Evolutionary conservation across 2,888 invertebrate genomes (phyloP).

Genomic region (Drosophila cognata): DNA sequence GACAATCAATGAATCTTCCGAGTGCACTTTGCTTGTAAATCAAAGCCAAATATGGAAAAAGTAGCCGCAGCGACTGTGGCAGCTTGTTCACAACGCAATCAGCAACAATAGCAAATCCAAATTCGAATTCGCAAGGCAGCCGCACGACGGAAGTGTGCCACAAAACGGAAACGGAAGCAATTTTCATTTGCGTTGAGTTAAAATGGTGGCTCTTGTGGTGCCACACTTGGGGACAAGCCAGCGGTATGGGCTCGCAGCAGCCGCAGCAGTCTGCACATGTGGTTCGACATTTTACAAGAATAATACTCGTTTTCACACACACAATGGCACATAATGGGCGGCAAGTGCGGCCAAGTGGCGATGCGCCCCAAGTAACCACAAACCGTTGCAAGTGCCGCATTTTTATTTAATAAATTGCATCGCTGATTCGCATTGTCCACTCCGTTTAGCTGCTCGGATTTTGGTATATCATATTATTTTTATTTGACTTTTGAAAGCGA

Average conservation of each 20-base stretch:
- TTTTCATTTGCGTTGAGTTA: conserved; percentile 77
- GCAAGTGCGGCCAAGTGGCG: conserved; percentile 29
- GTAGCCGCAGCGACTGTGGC: conserved; percentile 10
- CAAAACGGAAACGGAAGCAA: conserved; percentile 79
- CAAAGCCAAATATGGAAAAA: conserved; percentile 31
- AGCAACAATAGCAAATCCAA: conserved; percentile 70
- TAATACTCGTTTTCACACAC: conserved; percentile 62
- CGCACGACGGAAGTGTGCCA: conserved; percentile 64
- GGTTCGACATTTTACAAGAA: conserved; percentile 66
- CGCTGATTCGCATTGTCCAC: conserved; percentile 46
- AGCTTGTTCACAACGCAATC: conserved; percentile 62
- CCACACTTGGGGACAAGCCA: conserved; percentile 23
- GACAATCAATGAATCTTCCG: conserved; percentile 32
- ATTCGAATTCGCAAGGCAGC: conserved; percentile 42
- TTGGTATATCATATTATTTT: conserved; percentile 22
- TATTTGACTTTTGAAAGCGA: conserved; percentile 30
- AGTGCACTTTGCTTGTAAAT: conserved; percentile 35
- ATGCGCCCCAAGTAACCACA: conserved; percentile 56
- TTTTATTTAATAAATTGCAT: conserved; percentile 71
- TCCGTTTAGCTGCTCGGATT: conserved; percentile 8
- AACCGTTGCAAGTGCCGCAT: conserved; percentile 70
- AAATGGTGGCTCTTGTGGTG: conserved; percentile 65
- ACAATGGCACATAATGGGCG: conserved; percentile 41
- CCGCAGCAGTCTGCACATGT: conserved; percentile 49
- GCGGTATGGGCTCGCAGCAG: not conserved